phyloP scores from a whole-genome alignment of 2,888 invertebrate genomes.

The Bellardia pandia region DNA sequence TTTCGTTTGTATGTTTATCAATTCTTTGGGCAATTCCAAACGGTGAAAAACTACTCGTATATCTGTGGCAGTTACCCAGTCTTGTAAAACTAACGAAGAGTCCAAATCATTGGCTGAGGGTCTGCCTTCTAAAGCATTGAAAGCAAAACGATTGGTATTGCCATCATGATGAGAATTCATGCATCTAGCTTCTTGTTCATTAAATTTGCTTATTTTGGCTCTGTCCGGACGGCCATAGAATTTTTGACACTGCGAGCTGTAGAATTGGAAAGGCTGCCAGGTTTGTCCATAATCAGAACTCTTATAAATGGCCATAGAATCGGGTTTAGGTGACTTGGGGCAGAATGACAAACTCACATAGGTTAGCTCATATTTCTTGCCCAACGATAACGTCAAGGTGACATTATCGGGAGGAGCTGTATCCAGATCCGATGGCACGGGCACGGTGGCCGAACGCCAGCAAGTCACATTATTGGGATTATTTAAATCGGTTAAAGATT shows the following conservation, averaged over 20 bases:
- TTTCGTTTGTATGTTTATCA: slow-evolving; percentile 53
- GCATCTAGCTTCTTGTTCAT: slow-evolving; percentile 99
- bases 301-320: slow-evolving; percentile 98
- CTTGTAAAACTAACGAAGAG: slow-evolving; percentile 98
- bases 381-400: slow-evolving; percentile 95
- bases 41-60: slow-evolving; percentile 97
- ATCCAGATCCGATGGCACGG: slow-evolving; percentile 88
- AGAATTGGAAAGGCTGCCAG: slow-evolving; percentile 99
- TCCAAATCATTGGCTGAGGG: slow-evolving; percentile 98
- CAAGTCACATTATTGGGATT: slow-evolving; percentile 99
- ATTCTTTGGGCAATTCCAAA: slow-evolving; percentile 88
- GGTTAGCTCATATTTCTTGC: slow-evolving; percentile 99
- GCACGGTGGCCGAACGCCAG: slow-evolving; percentile 96
- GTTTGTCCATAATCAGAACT: slow-evolving; percentile 98
- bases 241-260: slow-evolving; percentile 96
- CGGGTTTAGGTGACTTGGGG: slow-evolving; percentile 95
- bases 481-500: slow-evolving; percentile 96
- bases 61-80: slow-evolving; percentile 99
- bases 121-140: slow-evolving; percentile 97
- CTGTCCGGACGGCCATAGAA: slow-evolving; percentile 96
- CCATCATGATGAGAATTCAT: slow-evolving; percentile 94
- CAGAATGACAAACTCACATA: slow-evolving; percentile 99
- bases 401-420: slow-evolving; percentile 96
- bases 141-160: slow-evolving; percentile 93
- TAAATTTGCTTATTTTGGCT: slow-evolving; percentile 95